Conservation (phyloP, 2,797 vertebrate genomes). For the Otolemur crassicaudatus region DNA sequence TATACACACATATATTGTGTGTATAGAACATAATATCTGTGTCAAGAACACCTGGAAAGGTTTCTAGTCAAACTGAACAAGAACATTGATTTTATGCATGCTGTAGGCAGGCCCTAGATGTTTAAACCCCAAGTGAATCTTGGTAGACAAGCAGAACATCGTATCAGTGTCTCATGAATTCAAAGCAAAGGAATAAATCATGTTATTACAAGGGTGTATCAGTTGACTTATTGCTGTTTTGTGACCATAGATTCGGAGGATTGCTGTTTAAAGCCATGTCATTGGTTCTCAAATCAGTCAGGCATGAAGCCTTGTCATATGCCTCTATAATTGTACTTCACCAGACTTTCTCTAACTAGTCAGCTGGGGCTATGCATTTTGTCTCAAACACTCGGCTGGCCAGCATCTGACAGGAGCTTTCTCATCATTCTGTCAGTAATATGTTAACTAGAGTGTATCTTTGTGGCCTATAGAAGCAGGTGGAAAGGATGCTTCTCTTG, state of each 20-base stretch:
- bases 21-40: not conserved
- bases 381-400: conserved; percentile 88
- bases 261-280: conserved; percentile 93
- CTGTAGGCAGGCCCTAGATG: conserved; percentile 90
- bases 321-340: conserved; percentile 95
- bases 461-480: conserved; percentile 90
- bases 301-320: conserved; percentile 97
- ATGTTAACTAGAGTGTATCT: conserved; percentile 96
- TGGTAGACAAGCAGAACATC: conserved; percentile 92
- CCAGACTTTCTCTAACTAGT: conserved; percentile 96
- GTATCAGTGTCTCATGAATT: conserved; percentile 88
- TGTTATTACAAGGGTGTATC: conserved; percentile 95
- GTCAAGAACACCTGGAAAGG: not conserved
- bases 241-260: conserved; percentile 93
- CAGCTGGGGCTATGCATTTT: conserved; percentile 93
- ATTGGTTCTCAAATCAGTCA: conserved; percentile 90
- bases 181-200: conserved; percentile 97
- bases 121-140: conserved; percentile 90
- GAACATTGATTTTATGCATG: conserved; percentile 88
- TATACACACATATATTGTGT: not conserved
- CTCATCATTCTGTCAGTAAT: conserved; percentile 97
- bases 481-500: conserved; percentile 83
- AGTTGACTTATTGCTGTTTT: conserved; percentile 96
- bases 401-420: conserved; percentile 95
- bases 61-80: conserved; percentile 62